These are phyloP conservation scores for Noctua fimbriata DNA, from an alignment of 2,888 invertebrate genomes.

Conservation along the genomic window DNA sequence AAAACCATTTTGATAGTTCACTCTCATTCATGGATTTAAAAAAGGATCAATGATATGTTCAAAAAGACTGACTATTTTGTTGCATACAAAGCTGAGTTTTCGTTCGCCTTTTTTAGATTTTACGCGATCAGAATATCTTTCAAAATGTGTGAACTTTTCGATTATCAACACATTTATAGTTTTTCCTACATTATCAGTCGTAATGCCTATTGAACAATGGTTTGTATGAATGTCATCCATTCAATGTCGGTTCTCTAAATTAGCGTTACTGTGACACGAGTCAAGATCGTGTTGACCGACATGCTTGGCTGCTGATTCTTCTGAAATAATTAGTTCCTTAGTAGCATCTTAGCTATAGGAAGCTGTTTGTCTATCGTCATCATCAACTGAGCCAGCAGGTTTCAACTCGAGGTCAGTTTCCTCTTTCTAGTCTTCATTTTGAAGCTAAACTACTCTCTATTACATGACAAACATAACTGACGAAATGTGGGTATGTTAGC, in stretches of 20 bases:
- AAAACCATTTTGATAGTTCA: slow-evolving; percentile 66
- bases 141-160: slow-evolving; percentile 1
- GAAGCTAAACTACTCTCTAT: neutral
- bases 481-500: neutral
- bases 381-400: neutral
- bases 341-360: slow-evolving; percentile 28
- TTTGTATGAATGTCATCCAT: slow-evolving; percentile 13
- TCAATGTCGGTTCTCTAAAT: slow-evolving; percentile 38
- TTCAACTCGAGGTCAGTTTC: neutral
- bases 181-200: slow-evolving; percentile 1
- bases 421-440: neutral
- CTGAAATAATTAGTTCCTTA: slow-evolving; percentile 43
- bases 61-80: slow-evolving; percentile 31
- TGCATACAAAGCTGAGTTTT: slow-evolving; percentile 17
- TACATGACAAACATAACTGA: neutral
- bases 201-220: slow-evolving; percentile 16
- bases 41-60: slow-evolving; percentile 37
- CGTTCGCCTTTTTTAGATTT: slow-evolving; percentile 10
- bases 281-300: slow-evolving; percentile 41
- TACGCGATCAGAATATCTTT: slow-evolving; percentile 21
- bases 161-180: slow-evolving; percentile 5
- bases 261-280: slow-evolving; percentile 43
- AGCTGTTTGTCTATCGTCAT: neutral
- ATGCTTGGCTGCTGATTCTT: slow-evolving; percentile 43
- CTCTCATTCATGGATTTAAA: slow-evolving; percentile 57